phyloP scores from a whole-genome alignment of 2,888 invertebrate genomes.

The Itoplectis maculator region DNA sequence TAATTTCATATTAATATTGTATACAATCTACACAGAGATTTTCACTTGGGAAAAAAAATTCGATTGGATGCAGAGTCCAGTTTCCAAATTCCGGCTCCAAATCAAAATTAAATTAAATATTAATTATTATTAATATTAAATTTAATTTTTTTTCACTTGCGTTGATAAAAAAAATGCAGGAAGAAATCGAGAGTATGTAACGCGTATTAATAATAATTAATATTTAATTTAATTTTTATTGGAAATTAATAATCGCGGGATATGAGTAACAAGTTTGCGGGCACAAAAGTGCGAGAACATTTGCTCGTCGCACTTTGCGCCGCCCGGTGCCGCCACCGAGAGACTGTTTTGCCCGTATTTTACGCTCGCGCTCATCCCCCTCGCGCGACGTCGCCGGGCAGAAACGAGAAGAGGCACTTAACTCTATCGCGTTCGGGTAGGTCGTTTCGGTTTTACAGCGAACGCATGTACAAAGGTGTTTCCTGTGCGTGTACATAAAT shows the following conservation, averaged over 20 bases:
- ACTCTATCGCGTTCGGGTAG: conserved; percentile 14
- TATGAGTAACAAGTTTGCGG: conserved; percentile 27
- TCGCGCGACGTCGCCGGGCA: neutral
- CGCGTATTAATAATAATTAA: no score
- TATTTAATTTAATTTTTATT: no score
- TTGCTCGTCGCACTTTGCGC: conserved; percentile 17
- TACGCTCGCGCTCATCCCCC: neutral
- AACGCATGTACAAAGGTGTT: neutral
- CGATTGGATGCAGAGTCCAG: no score
- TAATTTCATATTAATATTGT: no score
- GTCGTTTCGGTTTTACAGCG: neutral
- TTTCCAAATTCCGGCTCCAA: no score
- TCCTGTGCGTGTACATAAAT: neutral
- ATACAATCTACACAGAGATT: no score
- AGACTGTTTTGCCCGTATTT: neutral
- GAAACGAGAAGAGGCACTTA: conserved; percentile 14
- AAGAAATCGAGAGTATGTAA: conserved; percentile 43
- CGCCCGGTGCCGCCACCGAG: neutral
- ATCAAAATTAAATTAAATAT: no score
- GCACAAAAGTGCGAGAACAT: conserved; percentile 31
- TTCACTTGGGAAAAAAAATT: no score
- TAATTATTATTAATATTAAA: no score
- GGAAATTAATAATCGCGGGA: no score
- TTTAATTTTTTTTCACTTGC: no score
- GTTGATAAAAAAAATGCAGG: conserved; percentile 4